These are phyloP conservation scores for Liparis tanakae DNA, from an alignment of 2,797 vertebrate genomes.

Conservation along the genomic window DNA sequence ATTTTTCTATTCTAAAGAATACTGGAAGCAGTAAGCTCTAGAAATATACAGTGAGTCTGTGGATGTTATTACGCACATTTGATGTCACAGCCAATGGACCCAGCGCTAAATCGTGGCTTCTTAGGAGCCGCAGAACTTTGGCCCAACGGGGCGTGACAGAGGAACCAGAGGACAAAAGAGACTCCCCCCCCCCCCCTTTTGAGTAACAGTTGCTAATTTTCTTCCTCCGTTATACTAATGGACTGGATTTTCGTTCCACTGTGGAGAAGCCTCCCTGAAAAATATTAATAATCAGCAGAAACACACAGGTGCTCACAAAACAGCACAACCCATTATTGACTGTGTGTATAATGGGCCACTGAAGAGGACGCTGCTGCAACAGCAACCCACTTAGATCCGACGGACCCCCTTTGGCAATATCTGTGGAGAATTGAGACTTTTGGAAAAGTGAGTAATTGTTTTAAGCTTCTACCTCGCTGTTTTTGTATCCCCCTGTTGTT, in stretches of 20 bases:
- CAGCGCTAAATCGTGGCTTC: too few species aligned
- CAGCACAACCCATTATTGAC: conserved; percentile 34
- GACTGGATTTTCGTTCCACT: conserved; percentile 13
- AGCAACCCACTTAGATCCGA: conserved; percentile 22
- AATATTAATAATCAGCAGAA: conserved; percentile 6
- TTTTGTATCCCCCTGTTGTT: not conserved
- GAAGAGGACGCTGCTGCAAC: conserved; percentile 26
- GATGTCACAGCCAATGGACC: not conserved
- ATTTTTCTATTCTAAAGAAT: not conserved
- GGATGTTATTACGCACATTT: not conserved
- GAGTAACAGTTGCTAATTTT: conserved; percentile 4
- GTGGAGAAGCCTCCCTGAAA: not conserved
- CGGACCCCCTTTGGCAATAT: conserved; percentile 14
- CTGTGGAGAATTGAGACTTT: conserved; percentile 6
- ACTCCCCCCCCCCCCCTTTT: not conserved
- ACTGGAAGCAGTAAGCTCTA: not conserved
- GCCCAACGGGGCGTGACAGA: not conserved
- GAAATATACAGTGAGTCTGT: not conserved
- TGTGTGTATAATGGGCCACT: conserved; percentile 44
- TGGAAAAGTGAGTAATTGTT: conserved; percentile 17
- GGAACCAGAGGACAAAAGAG: not conserved
- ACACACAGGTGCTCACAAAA: conserved; percentile 7
- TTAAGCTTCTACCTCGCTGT: not conserved
- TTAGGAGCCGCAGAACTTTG: not conserved
- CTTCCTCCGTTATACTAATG: conserved; percentile 14